phyloP scores from a whole-genome alignment of 2,888 invertebrate species.

The Scaeva pyrastri region DNA sequence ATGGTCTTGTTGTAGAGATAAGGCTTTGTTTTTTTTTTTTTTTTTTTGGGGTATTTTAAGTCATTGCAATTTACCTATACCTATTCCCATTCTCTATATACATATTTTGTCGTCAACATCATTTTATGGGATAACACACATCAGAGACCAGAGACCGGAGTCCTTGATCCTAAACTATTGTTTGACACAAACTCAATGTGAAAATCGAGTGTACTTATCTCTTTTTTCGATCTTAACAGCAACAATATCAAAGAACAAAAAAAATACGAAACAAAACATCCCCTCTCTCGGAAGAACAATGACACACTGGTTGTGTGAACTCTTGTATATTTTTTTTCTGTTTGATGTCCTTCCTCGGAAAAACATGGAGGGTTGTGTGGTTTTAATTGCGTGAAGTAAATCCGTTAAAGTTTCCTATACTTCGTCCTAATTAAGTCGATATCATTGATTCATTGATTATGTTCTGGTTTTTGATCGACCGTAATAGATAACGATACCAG shows the following conservation, averaged over 20 bases:
- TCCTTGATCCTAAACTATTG: constrained; percentile 71
- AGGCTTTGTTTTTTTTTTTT: constrained; percentile 5
- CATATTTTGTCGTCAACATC: constrained; percentile 62
- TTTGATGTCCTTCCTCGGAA: constrained; percentile 13
- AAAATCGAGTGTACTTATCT: constrained; percentile 67
- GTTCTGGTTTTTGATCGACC: constrained; percentile 64
- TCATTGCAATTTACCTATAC: constrained; percentile 70
- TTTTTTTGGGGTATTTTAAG: constrained; percentile 38
- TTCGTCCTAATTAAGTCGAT: constrained; percentile 72
- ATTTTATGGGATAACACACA: constrained; percentile 66
- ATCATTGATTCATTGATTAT: constrained; percentile 72
- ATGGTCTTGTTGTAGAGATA: constrained; percentile 48
- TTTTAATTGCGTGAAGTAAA: constrained; percentile 75
- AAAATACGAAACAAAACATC: constrained; percentile 44
- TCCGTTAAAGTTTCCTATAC: constrained; percentile 68
- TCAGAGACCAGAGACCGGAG: too few relatives aligned
- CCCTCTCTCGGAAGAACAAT: constrained; percentile 48
- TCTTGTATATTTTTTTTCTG: constrained; percentile 25
- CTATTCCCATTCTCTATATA: constrained; percentile 30
- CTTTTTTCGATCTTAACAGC: constrained; percentile 65
- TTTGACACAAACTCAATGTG: constrained; percentile 68
- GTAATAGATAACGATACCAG: constrained; percentile 47
- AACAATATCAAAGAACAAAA: constrained; percentile 27
- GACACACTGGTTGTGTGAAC: constrained; percentile 44
- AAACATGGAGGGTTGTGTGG: constrained; percentile 67